A percentile compares a stretch with the other conserved stretches of the same genome.
Conservation (phyloP, 2,113 vertebrate genomes). For the Chroicocephalus ridibundus region DNA sequence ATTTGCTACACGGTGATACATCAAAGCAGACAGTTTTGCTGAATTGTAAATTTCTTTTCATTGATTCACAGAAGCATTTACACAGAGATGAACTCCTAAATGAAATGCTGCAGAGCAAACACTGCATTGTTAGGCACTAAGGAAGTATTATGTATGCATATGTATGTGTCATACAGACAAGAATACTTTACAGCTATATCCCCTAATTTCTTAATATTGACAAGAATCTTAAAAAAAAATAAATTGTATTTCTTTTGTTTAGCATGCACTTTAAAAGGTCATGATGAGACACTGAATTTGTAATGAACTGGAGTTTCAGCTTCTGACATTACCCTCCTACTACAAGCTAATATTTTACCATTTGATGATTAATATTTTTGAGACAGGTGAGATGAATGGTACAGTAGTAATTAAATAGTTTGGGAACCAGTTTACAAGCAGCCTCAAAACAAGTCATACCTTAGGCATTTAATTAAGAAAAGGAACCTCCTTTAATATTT, state of each 20-base stretch:
- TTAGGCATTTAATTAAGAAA: conserved; percentile 52
- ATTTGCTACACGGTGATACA: background rate
- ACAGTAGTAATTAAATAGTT: conserved; percentile 51
- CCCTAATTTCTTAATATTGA: background rate
- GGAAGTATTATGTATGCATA: background rate
- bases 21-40: conserved; percentile 45
- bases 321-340: background rate
- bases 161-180: background rate
- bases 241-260: background rate
- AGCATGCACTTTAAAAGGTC: background rate
- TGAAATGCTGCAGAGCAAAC: background rate
- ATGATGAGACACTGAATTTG: background rate
- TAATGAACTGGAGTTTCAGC: conserved; percentile 31
- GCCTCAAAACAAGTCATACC: conserved; percentile 31
- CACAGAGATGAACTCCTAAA: conserved; percentile 23
- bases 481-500: conserved; percentile 30
- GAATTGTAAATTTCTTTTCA: conserved; percentile 30
- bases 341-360: conserved; percentile 31
- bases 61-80: conserved; percentile 49
- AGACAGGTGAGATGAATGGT: conserved; percentile 7
- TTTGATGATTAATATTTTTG: conserved; percentile 59
- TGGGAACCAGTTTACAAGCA: conserved; percentile 30
- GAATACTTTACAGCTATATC: background rate
- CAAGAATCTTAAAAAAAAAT: background rate
- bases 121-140: background rate